phyloP scores from a whole-genome alignment of 2,113 vertebrate genomes.

The Emydocephalus ijimae region DNA sequence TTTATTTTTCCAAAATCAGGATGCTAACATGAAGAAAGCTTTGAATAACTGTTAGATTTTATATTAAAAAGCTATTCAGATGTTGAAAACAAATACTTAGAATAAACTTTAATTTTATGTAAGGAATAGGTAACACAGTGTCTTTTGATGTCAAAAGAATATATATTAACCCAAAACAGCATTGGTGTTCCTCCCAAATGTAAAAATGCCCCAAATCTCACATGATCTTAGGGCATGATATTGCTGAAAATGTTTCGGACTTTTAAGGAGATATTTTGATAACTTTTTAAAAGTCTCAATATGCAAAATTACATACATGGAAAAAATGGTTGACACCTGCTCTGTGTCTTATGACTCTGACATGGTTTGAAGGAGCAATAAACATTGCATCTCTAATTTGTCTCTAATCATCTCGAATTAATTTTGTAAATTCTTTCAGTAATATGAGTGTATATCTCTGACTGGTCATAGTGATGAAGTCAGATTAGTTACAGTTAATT shows the following conservation, averaged over 20 bases:
- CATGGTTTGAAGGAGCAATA: not conserved
- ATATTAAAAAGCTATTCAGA: not conserved
- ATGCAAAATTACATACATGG: not conserved
- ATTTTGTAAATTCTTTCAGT: not conserved
- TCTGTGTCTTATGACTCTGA: not conserved
- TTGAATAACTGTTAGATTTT: not conserved
- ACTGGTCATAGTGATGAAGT: not conserved
- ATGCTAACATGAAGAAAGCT: not conserved
- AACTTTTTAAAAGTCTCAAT: not conserved
- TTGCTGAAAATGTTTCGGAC: not conserved
- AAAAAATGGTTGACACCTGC: not conserved
- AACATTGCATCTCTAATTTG: slow-evolving; percentile 14
- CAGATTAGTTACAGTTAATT: not conserved
- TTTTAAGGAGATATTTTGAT: not conserved
- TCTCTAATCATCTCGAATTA: not conserved
- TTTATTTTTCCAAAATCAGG: not conserved
- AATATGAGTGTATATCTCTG: not conserved
- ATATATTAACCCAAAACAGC: not conserved
- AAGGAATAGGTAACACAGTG: not conserved
- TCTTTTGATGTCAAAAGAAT: not conserved
- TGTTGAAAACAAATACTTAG: not conserved
- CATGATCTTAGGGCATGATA: not conserved
- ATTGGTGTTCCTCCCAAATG: not conserved
- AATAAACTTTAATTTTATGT: not conserved
- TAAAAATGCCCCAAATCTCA: not conserved